Evolutionary conservation across 2,888 invertebrate genomes (phyloP).

Genomic region (Epinotia brunnichana): DNA sequence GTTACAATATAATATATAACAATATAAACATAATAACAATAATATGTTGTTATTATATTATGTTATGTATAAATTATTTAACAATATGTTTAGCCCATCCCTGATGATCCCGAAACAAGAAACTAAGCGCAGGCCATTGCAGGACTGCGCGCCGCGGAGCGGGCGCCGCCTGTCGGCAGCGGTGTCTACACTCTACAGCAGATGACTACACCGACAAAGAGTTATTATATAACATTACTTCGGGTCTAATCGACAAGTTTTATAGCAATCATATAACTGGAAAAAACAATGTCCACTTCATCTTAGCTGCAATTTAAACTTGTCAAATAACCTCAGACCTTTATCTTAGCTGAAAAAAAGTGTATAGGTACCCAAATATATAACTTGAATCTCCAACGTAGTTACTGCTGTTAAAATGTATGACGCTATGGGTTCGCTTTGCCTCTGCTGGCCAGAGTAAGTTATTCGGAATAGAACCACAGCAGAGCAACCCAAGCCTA

Average conservation of each 20-base stretch:
- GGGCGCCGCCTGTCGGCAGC: too few species aligned
- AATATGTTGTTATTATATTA: too few species aligned
- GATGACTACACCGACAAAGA: too few species aligned
- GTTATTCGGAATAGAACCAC: not conserved
- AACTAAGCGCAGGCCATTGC: slow-evolving; percentile 2
- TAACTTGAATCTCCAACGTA: not conserved
- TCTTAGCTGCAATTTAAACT: not conserved
- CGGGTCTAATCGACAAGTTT: too few species aligned
- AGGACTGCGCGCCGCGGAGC: too few species aligned
- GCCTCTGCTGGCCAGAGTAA: not conserved
- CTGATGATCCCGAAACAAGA: slow-evolving; percentile 23
- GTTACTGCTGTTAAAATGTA: not conserved
- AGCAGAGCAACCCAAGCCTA: too few species aligned
- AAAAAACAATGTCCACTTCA: too few species aligned
- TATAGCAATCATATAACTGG: too few species aligned
- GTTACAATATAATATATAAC: not conserved
- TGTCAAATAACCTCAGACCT: not conserved
- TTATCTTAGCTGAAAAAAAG: not conserved
- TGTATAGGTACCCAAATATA: too few species aligned
- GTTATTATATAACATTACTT: too few species aligned
- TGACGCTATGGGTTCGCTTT: not conserved
- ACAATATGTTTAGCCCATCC: slow-evolving; percentile 30
- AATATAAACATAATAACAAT: too few species aligned
- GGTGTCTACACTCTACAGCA: too few species aligned
- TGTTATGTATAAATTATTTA: slow-evolving; percentile 29